Base-by-base conservation (phyloP, 1,140 invertebrate genomes). In the Elymnias hypermnestra region DNA sequence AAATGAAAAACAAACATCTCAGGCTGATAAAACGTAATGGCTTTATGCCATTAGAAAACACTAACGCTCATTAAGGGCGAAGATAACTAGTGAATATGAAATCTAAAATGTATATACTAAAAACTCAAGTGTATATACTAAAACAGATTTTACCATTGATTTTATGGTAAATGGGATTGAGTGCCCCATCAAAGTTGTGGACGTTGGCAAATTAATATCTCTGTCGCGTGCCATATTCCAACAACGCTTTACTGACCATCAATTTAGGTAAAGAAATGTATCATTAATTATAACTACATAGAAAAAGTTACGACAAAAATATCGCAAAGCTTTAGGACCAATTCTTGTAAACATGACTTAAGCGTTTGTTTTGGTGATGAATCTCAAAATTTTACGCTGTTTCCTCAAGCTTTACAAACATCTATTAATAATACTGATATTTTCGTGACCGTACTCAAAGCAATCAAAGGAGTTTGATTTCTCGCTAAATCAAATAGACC, bases 11-110 rank as follows among this genome's bases (percentile, higher is more conserved):
- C 63, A 63, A 64, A 62, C 56, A 58, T 53, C 39, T 54, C 21
- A 18, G 44, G 12, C 29, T 25, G 72, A 75, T 70, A 71, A 41
- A 45, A 28, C 38, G 46, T 68, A 78, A 72, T 68, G 67, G 46
- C 40, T 61, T 59, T 33, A 55, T 52, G 43, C 49, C 61, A 64
- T 67, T 61, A 65, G 45, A 53, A 46, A 51, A 52, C 45, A 56
- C 49, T 36, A 49, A 47, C 51, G 43, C 47, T 66, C 59, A 38
- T 68, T 66, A 64, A 44, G 14, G 23, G 25, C 14, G 26, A 9
- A 50, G 57, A 66, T 66, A 69, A 33, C 29, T 12, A 15, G 14
- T 21, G 9, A 4, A 19, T 10, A 9, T 10, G 33, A 6, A 10
- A 10, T 15, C 2, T 19, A 36, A 21, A 21, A 21, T n/a, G n/a